These are phyloP conservation scores for Pantala flavescens DNA, from an alignment of 1,140 invertebrate species.

Conservation along the genomic window DNA sequence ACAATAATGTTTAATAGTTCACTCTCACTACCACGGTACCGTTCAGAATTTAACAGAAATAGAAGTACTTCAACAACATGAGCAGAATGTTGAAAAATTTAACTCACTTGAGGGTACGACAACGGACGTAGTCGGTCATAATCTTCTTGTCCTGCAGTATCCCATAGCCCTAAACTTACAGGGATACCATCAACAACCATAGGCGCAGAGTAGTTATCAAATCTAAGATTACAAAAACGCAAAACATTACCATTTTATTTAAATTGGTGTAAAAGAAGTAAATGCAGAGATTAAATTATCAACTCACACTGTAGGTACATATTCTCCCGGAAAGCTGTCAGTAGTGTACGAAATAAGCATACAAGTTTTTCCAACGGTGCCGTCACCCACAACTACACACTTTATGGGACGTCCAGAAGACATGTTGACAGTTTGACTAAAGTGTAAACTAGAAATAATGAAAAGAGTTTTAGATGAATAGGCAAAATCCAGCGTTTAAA, in stretches of 20 bases:
- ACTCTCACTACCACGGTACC: not conserved
- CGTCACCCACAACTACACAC: slow-evolving; percentile 90
- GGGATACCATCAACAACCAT: slow-evolving; percentile 96
- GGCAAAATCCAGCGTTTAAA: no score
- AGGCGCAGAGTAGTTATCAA: slow-evolving; percentile 95
- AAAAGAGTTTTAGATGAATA: no score
- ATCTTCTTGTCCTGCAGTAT: slow-evolving; percentile 94
- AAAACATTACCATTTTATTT: slow-evolving; percentile 21
- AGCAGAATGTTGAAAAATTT: not conserved
- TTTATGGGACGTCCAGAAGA: slow-evolving; percentile 87
- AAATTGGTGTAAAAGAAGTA: slow-evolving; percentile 21
- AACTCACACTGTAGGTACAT: slow-evolving; percentile 90
- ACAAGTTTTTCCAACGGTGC: slow-evolving; percentile 96
- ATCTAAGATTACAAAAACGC: slow-evolving; percentile 44
- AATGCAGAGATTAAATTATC: slow-evolving; percentile 22
- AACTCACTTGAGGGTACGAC: slow-evolving; percentile 69
- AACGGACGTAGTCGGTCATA: slow-evolving; percentile 92
- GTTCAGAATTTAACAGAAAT: not conserved
- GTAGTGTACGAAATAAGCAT: slow-evolving; percentile 99
- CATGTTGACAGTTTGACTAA: slow-evolving; percentile 30
- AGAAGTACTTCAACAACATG: not conserved
- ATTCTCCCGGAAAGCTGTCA: slow-evolving; percentile 97
- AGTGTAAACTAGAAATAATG: not conserved
- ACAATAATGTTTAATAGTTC: not conserved
- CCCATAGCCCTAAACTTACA: slow-evolving; percentile 91